Evolutionary conservation across 2,113 vertebrate genomes (phyloP).

Genomic region (human (Homo sapiens)): DNA sequence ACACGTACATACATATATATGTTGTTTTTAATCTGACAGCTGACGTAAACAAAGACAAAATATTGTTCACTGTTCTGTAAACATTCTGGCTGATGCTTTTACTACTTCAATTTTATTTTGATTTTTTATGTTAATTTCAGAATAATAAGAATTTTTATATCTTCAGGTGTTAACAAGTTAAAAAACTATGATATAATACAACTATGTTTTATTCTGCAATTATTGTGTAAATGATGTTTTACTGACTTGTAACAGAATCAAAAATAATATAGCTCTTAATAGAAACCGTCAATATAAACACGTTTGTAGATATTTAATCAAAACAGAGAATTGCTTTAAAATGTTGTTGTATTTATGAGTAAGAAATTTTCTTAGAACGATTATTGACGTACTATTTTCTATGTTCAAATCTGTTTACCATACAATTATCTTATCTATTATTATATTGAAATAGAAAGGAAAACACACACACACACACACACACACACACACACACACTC

Average conservation of each 20-base stretch:
- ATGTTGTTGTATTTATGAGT: background rate
- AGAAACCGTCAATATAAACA: background rate
- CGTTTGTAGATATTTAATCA: background rate
- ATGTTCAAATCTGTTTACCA: background rate
- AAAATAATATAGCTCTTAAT: background rate
- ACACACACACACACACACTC: too few species aligned
- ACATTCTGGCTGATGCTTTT: background rate
- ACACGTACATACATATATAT: background rate
- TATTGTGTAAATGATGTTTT: background rate
- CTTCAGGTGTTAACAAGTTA: background rate
- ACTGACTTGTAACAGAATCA: background rate
- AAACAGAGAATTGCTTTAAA: background rate
- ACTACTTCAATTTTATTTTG: background rate
- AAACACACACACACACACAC: background rate
- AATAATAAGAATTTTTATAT: background rate
- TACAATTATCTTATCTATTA: background rate
- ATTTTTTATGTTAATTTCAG: background rate
- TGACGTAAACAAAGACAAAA: background rate
- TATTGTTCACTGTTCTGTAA: background rate
- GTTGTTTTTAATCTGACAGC: background rate
- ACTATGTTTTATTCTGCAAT: background rate
- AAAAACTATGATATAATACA: background rate
- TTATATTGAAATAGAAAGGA: slow-evolving; percentile 2
- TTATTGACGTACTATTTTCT: background rate
- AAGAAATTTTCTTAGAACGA: background rate